Evolutionary conservation across 2,888 invertebrate species (phyloP), one percentile per base, ranked within the genome.

Genomic region (Harpagoxenus sublaevis): DNA sequence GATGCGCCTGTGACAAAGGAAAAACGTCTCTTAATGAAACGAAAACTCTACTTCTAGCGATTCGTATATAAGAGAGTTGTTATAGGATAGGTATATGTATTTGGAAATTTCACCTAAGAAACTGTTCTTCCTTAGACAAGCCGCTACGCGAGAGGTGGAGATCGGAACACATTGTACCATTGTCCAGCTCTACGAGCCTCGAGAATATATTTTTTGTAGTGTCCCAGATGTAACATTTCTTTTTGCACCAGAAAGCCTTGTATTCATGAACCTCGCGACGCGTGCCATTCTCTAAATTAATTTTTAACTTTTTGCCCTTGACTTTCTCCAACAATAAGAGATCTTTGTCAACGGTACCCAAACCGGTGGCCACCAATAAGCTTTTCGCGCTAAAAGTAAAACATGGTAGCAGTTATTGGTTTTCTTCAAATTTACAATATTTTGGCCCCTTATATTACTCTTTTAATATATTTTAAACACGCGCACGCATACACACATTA

Each of bases 111-210:
- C 92, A 97, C 97, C 97, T 96, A 87, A 97, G 95, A 82, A 96
- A 96, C 87, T 97, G 96, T 88, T 97, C 96, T 66, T 96, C 96
- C 81, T 96, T 95, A 12, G 96, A 96, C 2, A 97, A 94, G 1
- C 97, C 97, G n/a, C 96, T 96, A 74, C 89, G 89, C 39, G 87
- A 92, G 1, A 91, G 90, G 89, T 95, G 95, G 15, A 96, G 94
- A 86, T 95, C 93, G 12, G 94, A 92, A 84, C 95, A 95, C 2
- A 94, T 90, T 6, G 95, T 94, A 65, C 93, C 92, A 66, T 93
- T 92, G 74, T 96, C 96, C 42, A 96, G 91, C 18, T 96, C 96
- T 66, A 95, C 94, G 18, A 96, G 93, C 90, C 94, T 95, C 3
- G 95, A 92, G 89, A 96, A 96, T 83, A 94, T 94, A 53, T 92